Evolutionary conservation across 2,113 vertebrate species (phyloP), one percentile per base, ranked within the genome.

Genomic region (Pseudolaguvia tuberculata): DNA sequence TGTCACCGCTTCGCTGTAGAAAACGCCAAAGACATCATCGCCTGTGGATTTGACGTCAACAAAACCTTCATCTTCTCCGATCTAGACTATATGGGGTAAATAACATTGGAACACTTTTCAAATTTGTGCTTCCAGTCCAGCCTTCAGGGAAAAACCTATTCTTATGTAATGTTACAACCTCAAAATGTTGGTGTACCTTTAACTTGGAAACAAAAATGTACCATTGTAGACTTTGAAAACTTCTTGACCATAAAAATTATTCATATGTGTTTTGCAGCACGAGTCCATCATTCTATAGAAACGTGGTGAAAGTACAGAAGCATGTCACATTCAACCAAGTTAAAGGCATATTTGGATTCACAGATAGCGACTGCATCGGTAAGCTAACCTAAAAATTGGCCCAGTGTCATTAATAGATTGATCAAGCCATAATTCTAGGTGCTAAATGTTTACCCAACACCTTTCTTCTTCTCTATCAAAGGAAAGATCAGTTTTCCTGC

Each of bases 61-160:
- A 98, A 98, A 86, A 99, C 97, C 2, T 98, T 99, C 83, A 97
- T 99, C 81, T 98, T 99, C 91, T 98, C 97, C 0, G 94, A 99
- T 84, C 90, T 98, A 0, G 93, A 96, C 56, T 99, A 98, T 70
- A 93, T 98, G 92, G 97, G 97, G 97, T 99, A 92, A 90, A 88
- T 56, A 15, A n/a, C n/a, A n/a, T n/a, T n/a, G n/a, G n/a, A n/a
- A n/a, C n/a, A n/a, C n/a, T n/a, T n/a, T n/a, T 1, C 17, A n/a
- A 21, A 1, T 13, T 20, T 45, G 20, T 4, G 18, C 15, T 17
- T n/a, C 27, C 6, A 51, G 35, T 45, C 42, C 35, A 4, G n/a
- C n/a, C n/a, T 6, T 4, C 6, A 3, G 3, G 31, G 6, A 3
- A 35, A 35, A 35, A 35, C 31, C 3, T 35, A n/a, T 35, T 3